phyloP scores from a whole-genome alignment of 2,113 vertebrate genomes.

The Xiphorhynchus elegans region DNA sequence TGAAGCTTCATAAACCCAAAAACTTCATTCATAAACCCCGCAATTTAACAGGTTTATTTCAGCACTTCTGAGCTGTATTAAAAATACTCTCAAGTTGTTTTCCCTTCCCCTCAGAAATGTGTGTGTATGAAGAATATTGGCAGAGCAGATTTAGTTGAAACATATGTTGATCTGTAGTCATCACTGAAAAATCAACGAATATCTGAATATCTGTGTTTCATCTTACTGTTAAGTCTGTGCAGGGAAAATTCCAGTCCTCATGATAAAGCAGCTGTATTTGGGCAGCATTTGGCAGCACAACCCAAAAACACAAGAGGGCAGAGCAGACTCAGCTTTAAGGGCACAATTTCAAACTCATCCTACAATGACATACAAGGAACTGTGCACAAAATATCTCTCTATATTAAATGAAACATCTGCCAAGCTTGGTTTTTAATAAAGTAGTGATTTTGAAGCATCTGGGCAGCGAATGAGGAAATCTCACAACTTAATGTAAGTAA shows the following conservation, averaged over 20 bases:
- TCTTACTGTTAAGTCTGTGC: not conserved
- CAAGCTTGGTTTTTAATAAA: not conserved
- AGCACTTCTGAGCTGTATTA: not conserved
- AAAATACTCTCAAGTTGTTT: not conserved
- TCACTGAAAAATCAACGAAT: not conserved
- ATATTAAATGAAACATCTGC: not conserved
- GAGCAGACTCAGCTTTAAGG: constrained; percentile 16
- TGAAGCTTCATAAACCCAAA: not conserved
- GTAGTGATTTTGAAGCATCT: not conserved
- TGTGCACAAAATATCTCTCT: not conserved
- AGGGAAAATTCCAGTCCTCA: not conserved
- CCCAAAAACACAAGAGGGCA: constrained; percentile 64
- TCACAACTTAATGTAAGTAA: not conserved
- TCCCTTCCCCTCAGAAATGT: not conserved
- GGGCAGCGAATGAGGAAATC: not conserved
- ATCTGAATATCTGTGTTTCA: not conserved
- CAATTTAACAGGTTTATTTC: not conserved
- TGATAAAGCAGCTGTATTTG: not conserved
- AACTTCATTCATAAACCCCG: not conserved
- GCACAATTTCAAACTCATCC: not conserved
- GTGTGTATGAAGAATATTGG: not conserved
- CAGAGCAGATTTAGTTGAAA: not conserved
- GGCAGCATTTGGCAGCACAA: not conserved
- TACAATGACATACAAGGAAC: not conserved
- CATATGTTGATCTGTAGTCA: not conserved